Evolutionary conservation across 2,888 invertebrate genomes (phyloP), one percentile per base, ranked within the genome.

Genomic region (Pristionchus exspectatus): DNA sequence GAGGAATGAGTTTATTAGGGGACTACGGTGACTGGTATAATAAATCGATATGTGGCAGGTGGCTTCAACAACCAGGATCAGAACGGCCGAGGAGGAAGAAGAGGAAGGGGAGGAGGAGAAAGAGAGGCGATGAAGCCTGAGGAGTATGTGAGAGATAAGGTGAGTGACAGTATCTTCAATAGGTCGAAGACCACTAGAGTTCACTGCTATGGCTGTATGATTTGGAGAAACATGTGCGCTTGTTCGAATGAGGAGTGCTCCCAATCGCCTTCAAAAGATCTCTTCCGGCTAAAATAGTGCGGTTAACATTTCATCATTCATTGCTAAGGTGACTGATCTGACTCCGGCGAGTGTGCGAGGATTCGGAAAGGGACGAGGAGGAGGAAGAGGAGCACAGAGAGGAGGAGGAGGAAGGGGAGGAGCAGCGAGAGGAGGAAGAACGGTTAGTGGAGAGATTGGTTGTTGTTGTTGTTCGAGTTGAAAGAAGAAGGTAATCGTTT

Each of bases 71-170:
- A 77, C 18, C 38, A 38, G 24, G 38, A 38, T n/a, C 56, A 59
- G 33, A 84, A 33, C n/a, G 84, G 59, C 4, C n/a, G 84, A 59
- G 59, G 84, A 63, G 84, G 30, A 84, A 50, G 59, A 16, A n/a
- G 84, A n/a, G n/a, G 84, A 21, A n/a, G 86, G 9, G 10, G 69
- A 27, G 87, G 87, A 69, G 27, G 69, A 21, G 59, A 33, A 44
- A 59, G 87, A 12, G 66, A 59, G 24, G n/a, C 44, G 27, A 87
- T 87, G 87, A 66, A 69, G 7, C 87, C 87, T 2, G 87, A 87
- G 44, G 87, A 87, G 27, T 87, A 87, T 27, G 87, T 87, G 38
- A 87, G 54, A 33, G 87, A 87, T 69, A 87, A 87, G 50, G 86
- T 44, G 24, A 44, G 77, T 27, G 69, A 69, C 30, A 69, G 69